Evolutionary conservation across 2,113 vertebrate species (phyloP), one percentile per base, ranked within the genome.

Genomic region (Orcinus orca): DNA sequence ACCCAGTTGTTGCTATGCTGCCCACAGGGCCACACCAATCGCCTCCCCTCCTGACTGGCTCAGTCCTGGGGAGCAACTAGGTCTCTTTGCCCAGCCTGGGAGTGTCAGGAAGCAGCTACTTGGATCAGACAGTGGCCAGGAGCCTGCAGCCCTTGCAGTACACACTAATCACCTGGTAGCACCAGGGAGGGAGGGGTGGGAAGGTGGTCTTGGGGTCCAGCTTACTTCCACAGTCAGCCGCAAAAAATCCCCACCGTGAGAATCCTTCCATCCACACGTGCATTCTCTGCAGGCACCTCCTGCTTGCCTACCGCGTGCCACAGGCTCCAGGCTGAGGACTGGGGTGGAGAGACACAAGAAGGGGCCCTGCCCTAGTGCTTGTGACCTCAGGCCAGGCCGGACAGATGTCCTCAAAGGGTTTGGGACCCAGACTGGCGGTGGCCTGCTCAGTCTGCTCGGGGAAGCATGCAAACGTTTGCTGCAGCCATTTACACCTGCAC

Each of bases 171-270:
- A 41, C 74, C 63, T 8, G 36, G 14, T 21, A 38, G 26, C 33
- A 90, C 10, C 4, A 4, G 11, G 47, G 26, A 31, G 7, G n/a
- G 60, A n/a, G 15, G 36, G 7, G 6, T 23, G 15, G 5, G 21
- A 44, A 36, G 71, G 47, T 0, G 7, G 74, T 62, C 50, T 13
- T 9, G 17, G 2, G 2, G 36, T 29, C n/a, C 41, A 31, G 44
- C n/a, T 74, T 17, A 47, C 29, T 31, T 29, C 55, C 17, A 5
- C 0, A 0, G 14, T 63, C 55, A 38, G 31, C 33, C 8, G 25
- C 8, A 2, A n/a, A 11, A 50, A 65, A 36, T 65, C 41, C 38
- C 55, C 4, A 11, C 3, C 0, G 0, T 0, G 12, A n/a, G n/a
- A 74, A 31, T 23, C 6, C 58, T 65, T 13, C 91, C 20, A 9